Base-by-base conservation (phyloP, 2,113 vertebrate genomes). In the Cyanistes caeruleus region DNA sequence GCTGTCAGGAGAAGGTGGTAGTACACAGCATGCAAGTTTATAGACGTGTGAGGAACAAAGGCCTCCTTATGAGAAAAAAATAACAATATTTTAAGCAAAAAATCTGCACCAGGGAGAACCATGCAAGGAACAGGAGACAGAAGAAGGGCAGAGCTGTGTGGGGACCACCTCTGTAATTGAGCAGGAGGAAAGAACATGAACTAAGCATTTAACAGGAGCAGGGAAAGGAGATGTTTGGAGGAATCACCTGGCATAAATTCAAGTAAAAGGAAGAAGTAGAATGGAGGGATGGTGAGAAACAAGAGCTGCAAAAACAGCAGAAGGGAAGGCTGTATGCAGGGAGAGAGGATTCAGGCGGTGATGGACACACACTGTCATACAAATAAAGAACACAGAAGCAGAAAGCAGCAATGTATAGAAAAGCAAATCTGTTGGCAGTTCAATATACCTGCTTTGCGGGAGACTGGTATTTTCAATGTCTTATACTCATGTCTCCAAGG, bases 1-100 rank as follows among this genome's bases (percentile, higher is more conserved):
- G 5, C 41, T 76, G n/a, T 9, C 28, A 76, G 59, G 23, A 89
- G 28, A 41, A 39, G 17, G 25, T 56, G 18, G 15, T 52, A 1
- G 2, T 41, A 48, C 43, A 76, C 39, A 76, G 35, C 27, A 35
- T 0, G 0, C 44, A 18, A 20, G 20, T 58, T 78, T 46, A 65
- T 8, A 46, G 41, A 49, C 83, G 35, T 4, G 2, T 12, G 27
- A 41, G 27, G 35, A 72, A 37, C 41, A 83, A 80, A 80, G 37
- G 10, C 22, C 2, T 56, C 27, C 19, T 88, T 28, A 5, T 4
- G 21, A 74, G 24, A 72, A 56, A 4, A 5, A 39, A 39, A 39
- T n/a, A n/a, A n/a, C n/a, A 39, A 39, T 56, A 69, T 80, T 84
- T 87, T 53, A 68, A 27, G 21, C 18, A 48, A 55, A 78, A 93